Percentiles rank a stretch among this genome's conserved stretches.
These are phyloP conservation scores for Istiophorus platypterus DNA, from an alignment of 2,113 vertebrate species.

Conservation along the genomic window DNA sequence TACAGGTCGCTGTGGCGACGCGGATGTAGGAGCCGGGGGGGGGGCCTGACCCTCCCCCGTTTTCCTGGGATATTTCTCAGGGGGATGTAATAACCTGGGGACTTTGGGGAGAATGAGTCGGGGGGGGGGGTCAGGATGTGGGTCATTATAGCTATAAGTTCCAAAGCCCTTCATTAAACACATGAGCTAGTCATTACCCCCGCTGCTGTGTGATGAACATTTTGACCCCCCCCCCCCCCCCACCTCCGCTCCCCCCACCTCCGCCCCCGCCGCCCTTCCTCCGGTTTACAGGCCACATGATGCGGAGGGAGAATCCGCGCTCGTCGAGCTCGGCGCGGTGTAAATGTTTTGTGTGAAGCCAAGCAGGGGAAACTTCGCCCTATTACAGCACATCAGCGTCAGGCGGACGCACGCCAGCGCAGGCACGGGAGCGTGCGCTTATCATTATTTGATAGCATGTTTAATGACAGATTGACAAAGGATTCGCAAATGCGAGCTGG, in stretches of 20 bases:
- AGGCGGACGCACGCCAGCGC: conserved; percentile 88
- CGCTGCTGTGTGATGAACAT: conserved; percentile 78
- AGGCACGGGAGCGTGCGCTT: conserved; percentile 91
- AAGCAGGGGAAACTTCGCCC: conserved; percentile 93
- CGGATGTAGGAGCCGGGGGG: too few relatives aligned
- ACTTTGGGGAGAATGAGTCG: conserved; percentile 75
- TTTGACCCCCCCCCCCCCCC: conserved; percentile 68
- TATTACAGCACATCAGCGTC: conserved; percentile 96
- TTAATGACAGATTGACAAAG: conserved; percentile 99
- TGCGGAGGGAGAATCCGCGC: conserved; percentile 90
- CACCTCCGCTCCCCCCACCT: conserved; percentile 62
- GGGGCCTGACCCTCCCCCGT: too few relatives aligned
- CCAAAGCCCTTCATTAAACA: conserved; percentile 82
- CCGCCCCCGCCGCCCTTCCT: conserved; percentile 37
- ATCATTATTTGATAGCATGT: conserved; percentile 99
- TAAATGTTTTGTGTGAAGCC: conserved; percentile 96
- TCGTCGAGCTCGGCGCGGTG: conserved; percentile 90
- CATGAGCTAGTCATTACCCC: conserved; percentile 79
- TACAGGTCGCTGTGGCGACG: too few relatives aligned
- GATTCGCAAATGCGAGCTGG: conserved; percentile 95
- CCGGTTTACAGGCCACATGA: conserved; percentile 82
- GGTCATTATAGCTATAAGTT: conserved; percentile 81
- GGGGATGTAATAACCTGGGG: conserved; percentile 73
- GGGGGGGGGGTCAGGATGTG: conserved; percentile 74
- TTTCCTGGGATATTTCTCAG: conserved; percentile 65